Evolutionary conservation across 2,888 invertebrate species (phyloP), one percentile per base, ranked within the genome.

Genomic region (Lamproptera curius): DNA sequence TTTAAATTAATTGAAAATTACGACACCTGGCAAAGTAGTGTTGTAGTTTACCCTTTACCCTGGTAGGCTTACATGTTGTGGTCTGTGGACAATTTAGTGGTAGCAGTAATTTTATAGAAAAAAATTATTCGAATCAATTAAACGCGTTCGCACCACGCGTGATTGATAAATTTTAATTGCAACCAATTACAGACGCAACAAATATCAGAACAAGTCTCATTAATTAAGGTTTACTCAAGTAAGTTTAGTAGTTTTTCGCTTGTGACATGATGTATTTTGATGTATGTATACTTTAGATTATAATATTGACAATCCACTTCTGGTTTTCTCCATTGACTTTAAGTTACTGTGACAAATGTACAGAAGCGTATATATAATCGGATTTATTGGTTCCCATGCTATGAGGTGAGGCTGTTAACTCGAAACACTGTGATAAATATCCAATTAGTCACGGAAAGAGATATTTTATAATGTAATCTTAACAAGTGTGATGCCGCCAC

Each of bases 391-490:
- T 36, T 49, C 35, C 48, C 41, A 51, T 47, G 35, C 45, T 41
- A 42, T 34, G 41, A 38, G 43, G 46, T 56, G 56, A 54, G 51
- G 54, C 43, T 53, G 51, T 53, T 52, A 41, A 17, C 36, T 41
- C 43, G 39, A 39, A 43, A 48, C 43, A 42, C 37, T 33, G 48
- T 48, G 48, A 48, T 48, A 48, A 48, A 48, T 34, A 14, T 31
- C 43, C 38, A 43, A 48, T 48, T 48, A 48, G 48, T 43, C 23
- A 39, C 16, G 26, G 38, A 9, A 26, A 39, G 39, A 26, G 36
- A 42, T 48, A 42, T 38, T 47, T 47, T 42, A 39, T n/a, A 26
- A 28, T 9, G 33, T 42, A 42, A 48, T 48, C 38, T 38, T 42
- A 39, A 40, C 26, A 26, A 33, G 28, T 17, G 28, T 42, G 20